A percentile compares a stretch with the other conserved stretches of the same genome.
Evolutionary conservation across 1,140 invertebrate species (phyloP).

Genomic region (Drosophila micromelanica): DNA sequence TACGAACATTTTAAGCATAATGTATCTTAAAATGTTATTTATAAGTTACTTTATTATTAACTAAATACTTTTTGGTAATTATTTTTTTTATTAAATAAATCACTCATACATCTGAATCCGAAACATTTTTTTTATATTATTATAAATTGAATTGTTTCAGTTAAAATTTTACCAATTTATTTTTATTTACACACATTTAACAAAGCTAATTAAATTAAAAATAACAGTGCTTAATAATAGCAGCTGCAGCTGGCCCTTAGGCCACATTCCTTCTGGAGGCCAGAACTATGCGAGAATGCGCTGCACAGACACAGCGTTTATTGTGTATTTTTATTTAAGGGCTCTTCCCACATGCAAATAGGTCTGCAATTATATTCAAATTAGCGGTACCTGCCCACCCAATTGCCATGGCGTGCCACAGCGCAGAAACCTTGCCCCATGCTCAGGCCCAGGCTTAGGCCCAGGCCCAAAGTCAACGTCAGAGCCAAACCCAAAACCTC

Average conservation of each 20-base stretch:
- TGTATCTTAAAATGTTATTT: too few relatives aligned
- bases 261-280: background rate
- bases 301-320: background rate
- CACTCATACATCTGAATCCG: too few relatives aligned
- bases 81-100: too few relatives aligned
- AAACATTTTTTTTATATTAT: too few relatives aligned
- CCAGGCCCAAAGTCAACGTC: background rate
- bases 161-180: too few relatives aligned
- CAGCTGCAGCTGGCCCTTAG: background rate
- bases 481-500: slow-evolving; percentile 4
- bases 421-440: background rate
- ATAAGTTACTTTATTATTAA: too few relatives aligned
- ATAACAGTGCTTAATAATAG: background rate
- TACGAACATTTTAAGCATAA: too few relatives aligned
- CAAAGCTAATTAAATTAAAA: background rate
- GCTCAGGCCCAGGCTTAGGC: background rate
- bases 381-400: slow-evolving; percentile 58
- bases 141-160: too few relatives aligned
- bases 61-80: too few relatives aligned
- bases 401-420: slow-evolving; percentile 47
- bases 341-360: slow-evolving; percentile 40
- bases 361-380: slow-evolving; percentile 61
- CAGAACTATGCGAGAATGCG: slow-evolving; percentile 5
- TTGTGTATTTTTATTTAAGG: slow-evolving; percentile 5
- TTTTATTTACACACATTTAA: background rate